Base-by-base conservation (phyloP, 2,888 invertebrate species). In the Diplolepis rosae region DNA sequence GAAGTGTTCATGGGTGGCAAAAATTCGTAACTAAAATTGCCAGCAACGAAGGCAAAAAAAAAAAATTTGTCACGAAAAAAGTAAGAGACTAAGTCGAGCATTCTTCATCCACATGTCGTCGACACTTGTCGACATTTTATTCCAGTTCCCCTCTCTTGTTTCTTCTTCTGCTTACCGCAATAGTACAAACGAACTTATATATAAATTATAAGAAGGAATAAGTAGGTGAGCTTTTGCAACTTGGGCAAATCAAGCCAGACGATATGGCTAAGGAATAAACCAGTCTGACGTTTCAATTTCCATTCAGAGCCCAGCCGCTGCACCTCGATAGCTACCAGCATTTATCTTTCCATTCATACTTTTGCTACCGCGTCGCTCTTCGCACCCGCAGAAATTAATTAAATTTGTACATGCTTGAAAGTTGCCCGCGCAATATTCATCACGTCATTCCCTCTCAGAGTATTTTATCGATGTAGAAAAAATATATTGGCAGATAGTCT, bases 271-370 rank as follows among this genome's bases (percentile, higher is more conserved):
- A 22, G 69, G 72, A 73, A 76, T 73, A 76, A 76, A 76, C 76
- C 76, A 75, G 78, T 76, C 75, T 78, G 78, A 76, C 76, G 72
- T 76, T 78, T 78, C 78, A 78, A 78, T 78, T 74, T 71, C 74
- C 72, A 76, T 78, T 73, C 75, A 73, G 71, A 76, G 75, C 72
- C 76, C 66, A 67, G 74, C 76, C 76, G 73, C 75, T 76, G 73
- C 74, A 78, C 73, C 76, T 78, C 78, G 78, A 76, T 75, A 77
- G 73, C 70, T 77, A 56, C 71, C 71, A 75, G 74, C 75, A 77
- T 78, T 78, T 78, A 78, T 78, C 76, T 78, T 76, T 75, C 78
- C 78, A 76, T 78, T 78, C 78, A 72, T 76, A 78, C 74, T 71
- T 73, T 39, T 73, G 72, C 73, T 71, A 70, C 76, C 68, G 67